Percentiles rank a stretch among this genome's conserved stretches.
Conservation (phyloP, 2,797 vertebrate species). For the Pangasius sanitwongsei region DNA sequence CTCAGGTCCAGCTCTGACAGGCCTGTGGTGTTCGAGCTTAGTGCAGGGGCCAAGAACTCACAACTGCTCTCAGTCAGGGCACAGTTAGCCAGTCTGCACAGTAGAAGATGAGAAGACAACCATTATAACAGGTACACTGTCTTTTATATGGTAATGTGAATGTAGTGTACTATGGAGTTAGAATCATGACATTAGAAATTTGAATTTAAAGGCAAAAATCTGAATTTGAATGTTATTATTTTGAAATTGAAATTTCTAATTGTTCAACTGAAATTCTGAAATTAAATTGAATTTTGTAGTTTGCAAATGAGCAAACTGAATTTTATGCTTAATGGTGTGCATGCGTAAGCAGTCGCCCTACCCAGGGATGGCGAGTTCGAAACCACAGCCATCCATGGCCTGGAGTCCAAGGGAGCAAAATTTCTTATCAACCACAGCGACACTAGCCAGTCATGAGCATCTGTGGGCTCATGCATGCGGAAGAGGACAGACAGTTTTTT, state of each 20-base stretch:
- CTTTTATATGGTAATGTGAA: background rate
- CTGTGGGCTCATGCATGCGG: background rate
- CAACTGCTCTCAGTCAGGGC: slow-evolving; percentile 26
- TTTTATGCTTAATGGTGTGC: background rate
- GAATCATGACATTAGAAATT: background rate
- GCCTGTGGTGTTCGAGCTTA: slow-evolving; percentile 8
- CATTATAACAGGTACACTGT: background rate
- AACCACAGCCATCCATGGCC: too few species aligned
- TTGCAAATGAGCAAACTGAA: background rate
- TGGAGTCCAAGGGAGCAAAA: background rate
- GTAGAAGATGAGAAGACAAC: background rate
- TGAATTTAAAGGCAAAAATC: background rate
- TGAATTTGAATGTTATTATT: background rate
- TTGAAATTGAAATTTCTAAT: background rate
- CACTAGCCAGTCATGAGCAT: background rate
- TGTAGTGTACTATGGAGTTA: background rate
- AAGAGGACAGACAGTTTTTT: background rate
- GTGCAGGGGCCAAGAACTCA: slow-evolving; percentile 35
- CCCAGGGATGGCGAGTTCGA: background rate
- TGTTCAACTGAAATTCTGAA: background rate
- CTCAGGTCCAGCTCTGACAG: slow-evolving; percentile 41
- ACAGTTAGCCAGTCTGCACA: slow-evolving; percentile 40
- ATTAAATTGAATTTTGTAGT: background rate
- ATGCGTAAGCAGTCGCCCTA: background rate
- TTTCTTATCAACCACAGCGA: background rate